Conservation (phyloP, 2,888 invertebrate genomes). For the Mythimna albipuncta region DNA sequence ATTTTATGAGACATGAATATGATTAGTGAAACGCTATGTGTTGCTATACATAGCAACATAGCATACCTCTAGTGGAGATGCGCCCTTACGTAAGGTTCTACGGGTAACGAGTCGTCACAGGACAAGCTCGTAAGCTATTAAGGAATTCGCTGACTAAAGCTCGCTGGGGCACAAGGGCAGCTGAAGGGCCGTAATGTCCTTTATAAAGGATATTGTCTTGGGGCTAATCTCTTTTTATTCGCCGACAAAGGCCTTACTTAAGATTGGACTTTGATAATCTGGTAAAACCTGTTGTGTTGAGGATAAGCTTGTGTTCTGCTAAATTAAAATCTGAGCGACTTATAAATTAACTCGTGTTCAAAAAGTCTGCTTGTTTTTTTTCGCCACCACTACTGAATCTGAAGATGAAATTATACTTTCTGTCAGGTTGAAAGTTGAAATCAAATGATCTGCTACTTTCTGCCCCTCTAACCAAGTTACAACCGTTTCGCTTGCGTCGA, state of each 20-base stretch:
- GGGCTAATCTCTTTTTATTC: constrained; percentile 44
- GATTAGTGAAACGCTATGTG: too few relatives aligned
- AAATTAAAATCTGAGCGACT: background rate
- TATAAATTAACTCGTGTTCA: background rate
- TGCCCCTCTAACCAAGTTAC: too few relatives aligned
- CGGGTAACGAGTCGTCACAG: constrained; percentile 2
- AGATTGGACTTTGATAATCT: constrained; percentile 23
- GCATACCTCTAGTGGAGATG: too few relatives aligned
- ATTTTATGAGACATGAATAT: too few relatives aligned
- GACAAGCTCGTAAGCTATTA: constrained; percentile 25
- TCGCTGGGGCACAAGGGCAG: constrained; percentile 15
- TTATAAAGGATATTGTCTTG: constrained; percentile 41
- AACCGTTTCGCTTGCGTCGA: too few relatives aligned
- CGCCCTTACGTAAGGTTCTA: constrained; percentile 3
- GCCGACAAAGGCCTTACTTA: constrained; percentile 19
- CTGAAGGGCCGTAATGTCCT: constrained; percentile 19
- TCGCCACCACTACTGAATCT: too few relatives aligned
- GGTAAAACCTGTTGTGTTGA: constrained; percentile 4
- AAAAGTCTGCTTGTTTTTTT: too few relatives aligned
- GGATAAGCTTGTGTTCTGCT: background rate
- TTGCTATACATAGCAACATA: too few relatives aligned
- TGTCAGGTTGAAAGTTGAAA: too few relatives aligned
- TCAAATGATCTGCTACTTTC: too few relatives aligned
- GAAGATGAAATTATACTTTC: too few relatives aligned
- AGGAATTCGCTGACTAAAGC: constrained; percentile 46